Percentiles rank a stretch among this genome's conserved stretches.
phyloP scores from a whole-genome alignment of 2,888 invertebrate genomes.

The Busseola fusca region DNA sequence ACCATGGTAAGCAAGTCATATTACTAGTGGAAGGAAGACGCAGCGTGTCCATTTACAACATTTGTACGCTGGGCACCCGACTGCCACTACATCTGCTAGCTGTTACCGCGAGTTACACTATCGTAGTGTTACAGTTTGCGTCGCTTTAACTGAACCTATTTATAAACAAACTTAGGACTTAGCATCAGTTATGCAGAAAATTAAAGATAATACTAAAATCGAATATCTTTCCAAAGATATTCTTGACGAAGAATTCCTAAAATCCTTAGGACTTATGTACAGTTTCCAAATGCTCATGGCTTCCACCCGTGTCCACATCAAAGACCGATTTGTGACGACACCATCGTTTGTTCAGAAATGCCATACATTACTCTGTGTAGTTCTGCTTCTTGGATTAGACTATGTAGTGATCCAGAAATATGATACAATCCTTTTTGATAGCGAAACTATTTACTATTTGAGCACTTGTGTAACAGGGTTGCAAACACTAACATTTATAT shows the following conservation, averaged over 20 bases:
- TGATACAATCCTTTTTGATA: slow-evolving; percentile 43
- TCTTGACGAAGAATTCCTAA: slow-evolving; percentile 70
- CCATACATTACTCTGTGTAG: slow-evolving; percentile 65
- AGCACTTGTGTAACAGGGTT: slow-evolving; percentile 50
- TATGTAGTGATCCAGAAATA: slow-evolving; percentile 41
- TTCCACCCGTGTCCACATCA: slow-evolving; percentile 71
- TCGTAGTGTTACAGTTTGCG: slow-evolving; percentile 76
- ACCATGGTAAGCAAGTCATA: slow-evolving; percentile 70
- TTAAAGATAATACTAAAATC: slow-evolving; percentile 40
- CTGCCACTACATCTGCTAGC: slow-evolving; percentile 72
- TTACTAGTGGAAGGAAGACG: slow-evolving; percentile 72
- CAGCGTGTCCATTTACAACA: slow-evolving; percentile 72
- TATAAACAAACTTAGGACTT: neutral
- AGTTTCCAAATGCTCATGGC: slow-evolving; percentile 70
- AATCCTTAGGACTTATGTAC: slow-evolving; percentile 65
- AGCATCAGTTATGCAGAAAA: slow-evolving; percentile 23
- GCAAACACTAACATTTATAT: slow-evolving; percentile 60
- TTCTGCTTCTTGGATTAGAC: slow-evolving; percentile 48
- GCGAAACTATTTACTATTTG: slow-evolving; percentile 51
- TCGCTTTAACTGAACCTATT: slow-evolving; percentile 60
- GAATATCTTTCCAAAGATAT: slow-evolving; percentile 76
- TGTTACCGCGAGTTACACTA: slow-evolving; percentile 76
- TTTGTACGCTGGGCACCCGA: slow-evolving; percentile 69
- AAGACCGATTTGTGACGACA: slow-evolving; percentile 69
- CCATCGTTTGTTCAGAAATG: slow-evolving; percentile 72